Percentiles rank a stretch among this genome's conserved stretches.
phyloP scores from a whole-genome alignment of 1,140 invertebrate species.

The Neocloeon triangulifer region DNA sequence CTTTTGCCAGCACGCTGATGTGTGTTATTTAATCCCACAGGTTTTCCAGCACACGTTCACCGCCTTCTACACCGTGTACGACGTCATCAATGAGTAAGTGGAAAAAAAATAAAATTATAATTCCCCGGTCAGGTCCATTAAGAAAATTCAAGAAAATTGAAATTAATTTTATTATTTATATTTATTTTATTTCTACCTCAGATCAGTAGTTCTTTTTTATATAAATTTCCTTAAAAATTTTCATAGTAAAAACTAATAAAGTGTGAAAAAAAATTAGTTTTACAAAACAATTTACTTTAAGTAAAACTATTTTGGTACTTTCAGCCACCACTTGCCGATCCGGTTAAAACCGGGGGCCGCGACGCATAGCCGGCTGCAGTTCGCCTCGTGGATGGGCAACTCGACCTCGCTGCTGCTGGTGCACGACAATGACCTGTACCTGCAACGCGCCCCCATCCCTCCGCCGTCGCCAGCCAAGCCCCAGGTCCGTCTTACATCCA shows the following conservation, averaged over 20 bases:
- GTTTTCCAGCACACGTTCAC: slow-evolving; percentile 59
- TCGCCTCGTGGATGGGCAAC: slow-evolving; percentile 53
- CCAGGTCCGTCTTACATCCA: slow-evolving; percentile 44
- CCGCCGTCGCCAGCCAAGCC: too few relatives aligned
- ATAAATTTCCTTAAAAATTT: too few relatives aligned
- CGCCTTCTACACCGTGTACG: slow-evolving; percentile 63
- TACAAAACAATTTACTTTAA: too few relatives aligned
- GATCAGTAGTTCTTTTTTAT: too few relatives aligned
- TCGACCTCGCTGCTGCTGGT: slow-evolving; percentile 45
- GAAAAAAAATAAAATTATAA: too few relatives aligned
- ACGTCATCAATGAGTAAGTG: slow-evolving; percentile 67
- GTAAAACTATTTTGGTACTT: slow-evolving; percentile 8
- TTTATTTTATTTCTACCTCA: too few relatives aligned
- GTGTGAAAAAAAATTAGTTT: too few relatives aligned
- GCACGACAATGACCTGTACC: slow-evolving; percentile 69
- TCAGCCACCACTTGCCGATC: slow-evolving; percentile 57
- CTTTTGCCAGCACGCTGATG: not conserved
- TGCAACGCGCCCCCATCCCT: slow-evolving; percentile 39
- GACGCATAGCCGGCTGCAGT: slow-evolving; percentile 43
- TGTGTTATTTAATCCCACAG: slow-evolving; percentile 23
- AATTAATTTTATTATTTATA: too few relatives aligned
- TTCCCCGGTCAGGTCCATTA: too few relatives aligned
- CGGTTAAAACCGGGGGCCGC: slow-evolving; percentile 17
- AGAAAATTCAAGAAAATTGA: too few relatives aligned
- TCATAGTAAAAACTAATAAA: too few relatives aligned